Conservation (phyloP, 2,888 invertebrate species). For the Crioceris asparagi region DNA sequence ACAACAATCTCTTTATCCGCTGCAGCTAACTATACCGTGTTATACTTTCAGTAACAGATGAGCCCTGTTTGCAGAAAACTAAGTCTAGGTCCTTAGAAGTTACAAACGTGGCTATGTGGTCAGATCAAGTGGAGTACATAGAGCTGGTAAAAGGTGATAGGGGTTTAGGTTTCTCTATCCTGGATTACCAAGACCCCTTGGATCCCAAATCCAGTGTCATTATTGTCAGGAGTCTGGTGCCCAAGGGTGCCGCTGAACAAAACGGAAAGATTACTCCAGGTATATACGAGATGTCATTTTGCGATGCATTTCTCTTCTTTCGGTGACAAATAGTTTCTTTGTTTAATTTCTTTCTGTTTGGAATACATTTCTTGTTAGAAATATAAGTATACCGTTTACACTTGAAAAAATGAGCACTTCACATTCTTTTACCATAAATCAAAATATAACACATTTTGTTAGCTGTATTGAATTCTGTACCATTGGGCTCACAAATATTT, state of each 20-base stretch:
- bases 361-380: too few relatives aligned
- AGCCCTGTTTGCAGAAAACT: slow-evolving; percentile 51
- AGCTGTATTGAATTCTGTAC: too few relatives aligned
- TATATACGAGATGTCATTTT: neutral
- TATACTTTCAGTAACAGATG: slow-evolving; percentile 45
- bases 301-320: too few relatives aligned
- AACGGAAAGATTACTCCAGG: slow-evolving; percentile 77
- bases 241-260: slow-evolving; percentile 94
- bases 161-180: slow-evolving; percentile 95
- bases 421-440: too few relatives aligned
- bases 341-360: too few relatives aligned
- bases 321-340: too few relatives aligned
- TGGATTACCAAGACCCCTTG: slow-evolving; percentile 95
- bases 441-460: too few relatives aligned
- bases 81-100: slow-evolving; percentile 91
- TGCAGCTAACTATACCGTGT: neutral
- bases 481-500: too few relatives aligned
- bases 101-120: slow-evolving; percentile 95
- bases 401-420: too few relatives aligned
- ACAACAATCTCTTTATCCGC: too few relatives aligned
- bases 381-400: too few relatives aligned
- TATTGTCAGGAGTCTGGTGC: slow-evolving; percentile 93
- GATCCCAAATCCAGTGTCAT: slow-evolving; percentile 93
- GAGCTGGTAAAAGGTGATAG: slow-evolving; percentile 88
- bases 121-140: slow-evolving; percentile 83